phyloP scores from a whole-genome alignment of 2,797 vertebrate genomes.

The Xerus rutilus region DNA sequence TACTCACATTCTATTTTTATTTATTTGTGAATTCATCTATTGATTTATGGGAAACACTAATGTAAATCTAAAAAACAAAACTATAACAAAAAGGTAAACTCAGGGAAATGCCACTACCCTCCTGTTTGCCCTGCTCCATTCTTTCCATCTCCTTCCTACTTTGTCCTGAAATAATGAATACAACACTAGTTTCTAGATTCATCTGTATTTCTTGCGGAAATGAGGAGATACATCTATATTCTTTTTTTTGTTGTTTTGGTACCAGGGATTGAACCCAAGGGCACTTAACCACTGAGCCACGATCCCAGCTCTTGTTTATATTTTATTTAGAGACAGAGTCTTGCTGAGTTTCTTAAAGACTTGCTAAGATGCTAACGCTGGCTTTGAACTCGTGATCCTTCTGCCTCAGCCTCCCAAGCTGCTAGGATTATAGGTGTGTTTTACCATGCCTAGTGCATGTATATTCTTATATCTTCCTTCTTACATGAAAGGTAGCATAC shows the following conservation, averaged over 20 bases:
- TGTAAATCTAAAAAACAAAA: slow-evolving; percentile 12
- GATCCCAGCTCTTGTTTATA: too few relatives aligned
- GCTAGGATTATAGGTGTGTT: too few relatives aligned
- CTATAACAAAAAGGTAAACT: neutral
- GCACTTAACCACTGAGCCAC: too few relatives aligned
- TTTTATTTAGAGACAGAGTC: too few relatives aligned
- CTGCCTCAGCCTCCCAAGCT: too few relatives aligned
- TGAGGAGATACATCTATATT: neutral
- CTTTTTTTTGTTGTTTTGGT: neutral
- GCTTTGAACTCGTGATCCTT: too few relatives aligned
- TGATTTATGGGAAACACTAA: neutral
- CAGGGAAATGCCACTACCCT: neutral
- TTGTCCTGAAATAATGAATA: neutral
- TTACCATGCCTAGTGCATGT: too few relatives aligned
- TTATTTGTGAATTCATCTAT: neutral
- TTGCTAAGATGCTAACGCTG: too few relatives aligned
- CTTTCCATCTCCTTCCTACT: neutral
- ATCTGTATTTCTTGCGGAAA: neutral
- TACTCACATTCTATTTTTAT: slow-evolving; percentile 2
- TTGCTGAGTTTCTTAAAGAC: too few relatives aligned
- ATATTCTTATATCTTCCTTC: neutral
- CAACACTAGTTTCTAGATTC: neutral
- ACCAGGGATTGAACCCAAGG: too few relatives aligned
- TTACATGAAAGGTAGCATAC: neutral
- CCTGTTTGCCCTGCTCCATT: neutral